Evolutionary conservation across 2,113 vertebrate genomes (phyloP).

Genomic region (Halichoeres trimaculatus): DNA sequence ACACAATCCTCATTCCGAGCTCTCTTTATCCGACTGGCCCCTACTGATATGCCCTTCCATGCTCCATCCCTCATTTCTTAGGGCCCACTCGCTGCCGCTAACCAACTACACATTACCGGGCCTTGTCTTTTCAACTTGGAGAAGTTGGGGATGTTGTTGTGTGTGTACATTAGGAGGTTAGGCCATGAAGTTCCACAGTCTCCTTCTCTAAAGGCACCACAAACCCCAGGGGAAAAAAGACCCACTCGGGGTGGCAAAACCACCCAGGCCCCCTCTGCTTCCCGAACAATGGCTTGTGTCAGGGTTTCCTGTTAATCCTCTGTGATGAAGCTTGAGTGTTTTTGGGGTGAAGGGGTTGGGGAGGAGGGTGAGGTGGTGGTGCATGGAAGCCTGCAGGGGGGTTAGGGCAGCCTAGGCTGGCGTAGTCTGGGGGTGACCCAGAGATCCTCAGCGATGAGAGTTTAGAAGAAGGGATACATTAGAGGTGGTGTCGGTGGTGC

Average conservation of each 20-base stretch:
- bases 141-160: constrained; percentile 30
- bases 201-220: constrained; percentile 61
- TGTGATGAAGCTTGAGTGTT: constrained; percentile 79
- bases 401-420: constrained; percentile 16
- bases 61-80: constrained; percentile 45
- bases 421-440: constrained; percentile 40
- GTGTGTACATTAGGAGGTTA: constrained; percentile 45
- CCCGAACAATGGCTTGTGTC: constrained; percentile 76
- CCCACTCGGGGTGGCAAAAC: constrained; percentile 71
- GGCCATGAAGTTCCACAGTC: constrained; percentile 47
- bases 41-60: constrained; percentile 34
- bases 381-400: constrained; percentile 28
- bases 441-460: constrained; percentile 39
- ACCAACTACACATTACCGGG: constrained; percentile 31
- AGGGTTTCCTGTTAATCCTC: constrained; percentile 82
- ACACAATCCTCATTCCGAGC: constrained; percentile 52
- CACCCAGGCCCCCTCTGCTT: constrained; percentile 75
- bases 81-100: constrained; percentile 31
- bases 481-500: constrained; percentile 62
- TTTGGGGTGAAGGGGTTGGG: constrained; percentile 55
- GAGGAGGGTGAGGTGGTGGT: constrained; percentile 54
- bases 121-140: constrained; percentile 16
- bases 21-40: constrained; percentile 38
- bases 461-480: constrained; percentile 51
- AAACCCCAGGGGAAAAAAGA: constrained; percentile 63